Evolutionary conservation across 2,797 vertebrate species (phyloP).

Genomic region (Alectoris magna): DNA sequence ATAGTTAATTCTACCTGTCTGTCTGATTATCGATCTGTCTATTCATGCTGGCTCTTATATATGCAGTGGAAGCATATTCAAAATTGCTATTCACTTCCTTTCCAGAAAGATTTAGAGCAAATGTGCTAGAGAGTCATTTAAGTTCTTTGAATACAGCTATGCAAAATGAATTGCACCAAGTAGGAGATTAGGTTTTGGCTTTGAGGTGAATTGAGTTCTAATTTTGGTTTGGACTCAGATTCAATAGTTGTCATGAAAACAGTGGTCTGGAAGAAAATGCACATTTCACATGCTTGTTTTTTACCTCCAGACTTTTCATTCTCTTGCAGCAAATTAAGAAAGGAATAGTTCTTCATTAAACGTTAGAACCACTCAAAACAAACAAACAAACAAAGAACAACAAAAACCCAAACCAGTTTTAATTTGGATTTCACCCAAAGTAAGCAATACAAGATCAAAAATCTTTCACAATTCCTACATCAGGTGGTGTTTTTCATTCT

Average conservation of each 20-base stretch:
- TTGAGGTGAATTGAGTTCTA: neutral
- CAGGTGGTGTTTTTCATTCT: neutral
- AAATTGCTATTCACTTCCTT: neutral
- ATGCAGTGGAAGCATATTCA: neutral
- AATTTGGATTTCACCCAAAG: neutral
- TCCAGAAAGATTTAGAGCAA: neutral
- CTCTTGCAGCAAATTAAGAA: neutral
- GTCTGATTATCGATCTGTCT: neutral
- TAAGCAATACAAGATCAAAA: neutral
- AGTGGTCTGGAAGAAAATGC: neutral
- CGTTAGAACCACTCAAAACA: neutral
- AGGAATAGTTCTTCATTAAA: neutral
- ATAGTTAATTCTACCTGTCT: neutral
- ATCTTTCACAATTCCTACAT: neutral
- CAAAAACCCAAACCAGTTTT: too few relatives aligned
- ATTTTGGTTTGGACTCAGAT: neutral
- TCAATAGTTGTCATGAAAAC: neutral
- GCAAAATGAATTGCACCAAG: neutral
- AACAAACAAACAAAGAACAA: too few relatives aligned
- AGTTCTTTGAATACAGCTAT: neutral
- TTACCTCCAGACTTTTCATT: neutral
- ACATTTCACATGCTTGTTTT: neutral
- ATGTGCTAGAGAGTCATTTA: neutral
- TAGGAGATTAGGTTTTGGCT: neutral
- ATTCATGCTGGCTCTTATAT: neutral